These are phyloP conservation scores for Xyliphius kryptos DNA, from an alignment of 2,113 vertebrate species.

Conservation along the genomic window DNA sequence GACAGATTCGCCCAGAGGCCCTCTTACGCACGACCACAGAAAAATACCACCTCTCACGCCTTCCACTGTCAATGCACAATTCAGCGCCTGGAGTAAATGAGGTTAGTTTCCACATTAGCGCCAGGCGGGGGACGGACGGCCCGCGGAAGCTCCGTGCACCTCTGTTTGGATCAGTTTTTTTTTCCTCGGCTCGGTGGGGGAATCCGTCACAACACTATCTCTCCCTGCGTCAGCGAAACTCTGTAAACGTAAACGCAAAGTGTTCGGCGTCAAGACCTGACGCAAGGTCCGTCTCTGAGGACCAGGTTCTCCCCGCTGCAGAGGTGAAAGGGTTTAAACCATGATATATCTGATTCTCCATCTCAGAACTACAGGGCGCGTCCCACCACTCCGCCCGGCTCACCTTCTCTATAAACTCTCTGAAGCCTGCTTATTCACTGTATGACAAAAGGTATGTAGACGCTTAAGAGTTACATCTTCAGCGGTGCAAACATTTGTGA, in stretches of 20 bases:
- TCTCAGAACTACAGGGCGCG: not conserved
- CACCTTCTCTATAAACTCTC: no score
- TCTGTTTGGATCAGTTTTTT: no score
- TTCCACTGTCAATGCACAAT: conserved; percentile 22
- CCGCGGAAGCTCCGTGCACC: no score
- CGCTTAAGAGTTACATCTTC: no score
- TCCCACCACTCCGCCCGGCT: not conserved
- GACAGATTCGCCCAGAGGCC: conserved; percentile 10
- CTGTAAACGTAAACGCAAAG: conserved; percentile 8
- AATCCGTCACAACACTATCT: not conserved
- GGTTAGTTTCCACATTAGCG: conserved; percentile 37
- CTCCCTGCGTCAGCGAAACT: conserved; percentile 11
- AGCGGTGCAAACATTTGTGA: no score
- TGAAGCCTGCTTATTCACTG: no score
- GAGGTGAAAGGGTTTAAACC: not conserved
- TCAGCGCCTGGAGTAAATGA: conserved; percentile 24
- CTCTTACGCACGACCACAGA: conserved; percentile 7
- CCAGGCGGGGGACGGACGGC: not conserved
- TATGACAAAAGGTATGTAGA: no score
- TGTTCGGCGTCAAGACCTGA: not conserved
- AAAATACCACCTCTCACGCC: conserved; percentile 16
- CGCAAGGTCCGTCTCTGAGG: not conserved
- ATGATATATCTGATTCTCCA: not conserved
- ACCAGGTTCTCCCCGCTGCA: not conserved
- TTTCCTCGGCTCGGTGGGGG: no score